Evolutionary conservation across 2,888 invertebrate genomes (phyloP), one percentile per base, ranked within the genome.

Genomic region (Erannis defoliaria): DNA sequence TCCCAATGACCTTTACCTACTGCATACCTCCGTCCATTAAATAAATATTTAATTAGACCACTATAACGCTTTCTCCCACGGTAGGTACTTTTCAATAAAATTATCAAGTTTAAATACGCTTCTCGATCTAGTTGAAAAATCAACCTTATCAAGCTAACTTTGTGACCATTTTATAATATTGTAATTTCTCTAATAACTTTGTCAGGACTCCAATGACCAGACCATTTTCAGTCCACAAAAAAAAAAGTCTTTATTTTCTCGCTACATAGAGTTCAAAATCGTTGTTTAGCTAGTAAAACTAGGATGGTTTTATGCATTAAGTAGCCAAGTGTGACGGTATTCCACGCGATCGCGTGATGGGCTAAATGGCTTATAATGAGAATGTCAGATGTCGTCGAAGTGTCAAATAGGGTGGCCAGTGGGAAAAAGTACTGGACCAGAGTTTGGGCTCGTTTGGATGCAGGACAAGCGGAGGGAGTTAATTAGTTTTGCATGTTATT

Each of bases 21-120:
- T 31, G 73, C 77, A 82, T 84, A 81, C 84, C 85, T 80, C 76
- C 19, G 4, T 33, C 10, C 31, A 78, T 81, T 75, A 66, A 78
- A 87, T 89, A 86, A 85, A 90, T 90, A 90, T 89, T 90, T 88
- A 89, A 90, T 90, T 88, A 88, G 76, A 66, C 70, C 76, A 67
- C 70, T 70, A n/a, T n/a, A 72, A 70, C 67, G 74, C 72, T 82
- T 84, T 88, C 86, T 91, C 91, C 88, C 91, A 91, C 91, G 91
- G 88, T 88, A 76, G 91, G 88, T 88, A 76, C 66, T 73, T 66
- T 67, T 66, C 64, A 65, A 14, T 46, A 2, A 58, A 2, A 58
- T 42, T 31, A 60, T 59, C 23, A 64, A 61, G 31, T 59, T 60
- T 38, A 29, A 37, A 18, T 18, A 23, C 5, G 12, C 5, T 5